Evolutionary conservation across 2,888 invertebrate genomes (phyloP), one percentile per base, ranked within the genome.

Genomic region (Pinctada fucata): DNA sequence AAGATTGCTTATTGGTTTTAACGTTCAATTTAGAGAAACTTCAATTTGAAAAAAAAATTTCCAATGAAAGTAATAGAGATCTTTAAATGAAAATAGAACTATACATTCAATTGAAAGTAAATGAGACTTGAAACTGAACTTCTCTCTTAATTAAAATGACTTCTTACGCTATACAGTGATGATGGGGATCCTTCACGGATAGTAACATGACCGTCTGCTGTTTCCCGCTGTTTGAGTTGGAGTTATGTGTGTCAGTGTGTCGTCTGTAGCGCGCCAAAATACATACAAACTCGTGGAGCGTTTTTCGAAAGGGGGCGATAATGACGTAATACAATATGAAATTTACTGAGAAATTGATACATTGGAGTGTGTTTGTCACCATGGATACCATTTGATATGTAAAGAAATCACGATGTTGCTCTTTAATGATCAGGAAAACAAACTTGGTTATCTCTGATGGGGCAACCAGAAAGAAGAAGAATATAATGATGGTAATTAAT

Each of bases 241-340:
- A 69, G 3, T 75, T 63, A 3, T 65, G 67, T 5, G 75, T 67
- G 49, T 84, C 83, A 4, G 81, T 78, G 2, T 83, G 78, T 4
- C 84, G 73, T 13, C 80, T 75, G 16, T 72, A 74, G 63, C 80
- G 75, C 31, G 76, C 70, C 3, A 86, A 52, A 6, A 84, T 75
- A 72, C 87, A 87, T 3, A 86, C 79, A 79, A 87, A 86, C 72
- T 88, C 86, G 51, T 86, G 83, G 78, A 91, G 84, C 3, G 96
- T 95, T 87, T 94, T 95, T 49, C 96, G 94, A 91, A 96, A 96
- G 88, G 96, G 96, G 89, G 95, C 95, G 83, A 95, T 95, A 91
- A 96, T 95, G 78, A 95, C 93, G 91, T 95, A 96, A 92, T 96
- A 96, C 80, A 96, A 95, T 91, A 96, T 95, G 93, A 96, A 96